A percentile compares a stretch with the other conserved stretches of the same genome.
phyloP scores from a whole-genome alignment of 1,140 invertebrate species.

The Heliconius hewitsoni region DNA sequence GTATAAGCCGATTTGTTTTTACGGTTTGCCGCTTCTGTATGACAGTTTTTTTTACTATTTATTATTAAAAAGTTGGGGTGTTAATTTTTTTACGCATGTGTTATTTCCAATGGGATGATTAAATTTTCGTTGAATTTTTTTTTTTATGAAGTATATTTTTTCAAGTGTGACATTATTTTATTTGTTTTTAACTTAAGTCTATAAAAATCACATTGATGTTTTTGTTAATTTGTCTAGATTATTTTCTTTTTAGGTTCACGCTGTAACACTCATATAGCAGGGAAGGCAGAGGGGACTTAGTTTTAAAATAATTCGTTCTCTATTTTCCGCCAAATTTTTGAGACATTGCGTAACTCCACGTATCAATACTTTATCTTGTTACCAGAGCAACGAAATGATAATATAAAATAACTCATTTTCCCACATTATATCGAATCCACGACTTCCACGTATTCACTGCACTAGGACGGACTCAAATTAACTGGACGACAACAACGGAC shows the following conservation, averaged over 20 bases:
- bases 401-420: too few species aligned
- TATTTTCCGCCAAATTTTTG: not conserved
- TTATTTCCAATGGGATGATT: conserved; percentile 18
- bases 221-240: too few species aligned
- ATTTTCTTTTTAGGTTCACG: not conserved
- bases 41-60: conserved; percentile 39
- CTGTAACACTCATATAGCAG: not conserved
- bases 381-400: not conserved
- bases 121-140: not conserved
- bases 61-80: conserved; percentile 1
- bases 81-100: conserved; percentile 19
- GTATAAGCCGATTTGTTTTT: conserved; percentile 67
- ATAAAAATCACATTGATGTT: too few species aligned
- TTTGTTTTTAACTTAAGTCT: too few species aligned
- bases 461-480: too few species aligned
- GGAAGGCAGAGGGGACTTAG: not conserved
- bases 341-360: not conserved
- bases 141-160: not conserved
- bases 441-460: not conserved
- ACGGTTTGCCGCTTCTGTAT: conserved; percentile 53
- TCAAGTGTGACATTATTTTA: too few species aligned
- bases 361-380: not conserved
- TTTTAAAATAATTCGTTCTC: not conserved
- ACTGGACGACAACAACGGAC: too few species aligned
- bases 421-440: not conserved